Percentiles rank a stretch among this genome's conserved stretches.
Evolutionary conservation across 2,113 vertebrate genomes (phyloP).

Genomic region (Oostethus manadensis): DNA sequence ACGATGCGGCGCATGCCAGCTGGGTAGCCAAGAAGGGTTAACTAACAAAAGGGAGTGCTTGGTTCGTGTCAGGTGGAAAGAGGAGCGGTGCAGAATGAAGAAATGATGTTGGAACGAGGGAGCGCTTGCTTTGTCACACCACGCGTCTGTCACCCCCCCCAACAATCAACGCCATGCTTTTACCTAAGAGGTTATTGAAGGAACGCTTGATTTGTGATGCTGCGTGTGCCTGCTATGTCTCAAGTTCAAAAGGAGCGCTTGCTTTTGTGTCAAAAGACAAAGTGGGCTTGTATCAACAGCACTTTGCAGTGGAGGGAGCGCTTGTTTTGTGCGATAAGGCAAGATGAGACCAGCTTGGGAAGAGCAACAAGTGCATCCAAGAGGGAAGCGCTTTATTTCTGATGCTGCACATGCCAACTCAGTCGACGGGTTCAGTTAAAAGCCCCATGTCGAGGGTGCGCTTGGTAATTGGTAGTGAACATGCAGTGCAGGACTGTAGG

Average conservation of each 20-base stretch:
- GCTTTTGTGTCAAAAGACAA: neutral
- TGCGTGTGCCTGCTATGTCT: neutral
- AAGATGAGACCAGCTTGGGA: neutral
- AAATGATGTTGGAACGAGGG: neutral
- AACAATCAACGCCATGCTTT: neutral
- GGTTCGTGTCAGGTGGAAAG: neutral
- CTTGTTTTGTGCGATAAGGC: neutral
- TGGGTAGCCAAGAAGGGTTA: neutral
- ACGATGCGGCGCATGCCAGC: neutral
- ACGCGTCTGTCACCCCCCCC: neutral
- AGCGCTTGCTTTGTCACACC: neutral
- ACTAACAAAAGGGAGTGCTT: neutral
- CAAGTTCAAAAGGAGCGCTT: neutral
- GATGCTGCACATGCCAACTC: neutral
- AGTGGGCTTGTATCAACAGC: neutral
- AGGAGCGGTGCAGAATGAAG: neutral
- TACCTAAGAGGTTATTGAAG: neutral
- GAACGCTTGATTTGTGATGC: conserved; percentile 21
- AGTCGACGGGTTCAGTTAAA: neutral
- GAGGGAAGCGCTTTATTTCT: conserved; percentile 14
- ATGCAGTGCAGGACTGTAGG: no score
- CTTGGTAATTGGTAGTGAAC: conserved; percentile 1
- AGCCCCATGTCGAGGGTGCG: neutral
- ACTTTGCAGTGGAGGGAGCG: neutral
- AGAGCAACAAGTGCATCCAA: neutral